Evolutionary conservation across 2,113 vertebrate genomes (phyloP), one percentile per base, ranked within the genome.

Genomic region (Vireo altiloquus): DNA sequence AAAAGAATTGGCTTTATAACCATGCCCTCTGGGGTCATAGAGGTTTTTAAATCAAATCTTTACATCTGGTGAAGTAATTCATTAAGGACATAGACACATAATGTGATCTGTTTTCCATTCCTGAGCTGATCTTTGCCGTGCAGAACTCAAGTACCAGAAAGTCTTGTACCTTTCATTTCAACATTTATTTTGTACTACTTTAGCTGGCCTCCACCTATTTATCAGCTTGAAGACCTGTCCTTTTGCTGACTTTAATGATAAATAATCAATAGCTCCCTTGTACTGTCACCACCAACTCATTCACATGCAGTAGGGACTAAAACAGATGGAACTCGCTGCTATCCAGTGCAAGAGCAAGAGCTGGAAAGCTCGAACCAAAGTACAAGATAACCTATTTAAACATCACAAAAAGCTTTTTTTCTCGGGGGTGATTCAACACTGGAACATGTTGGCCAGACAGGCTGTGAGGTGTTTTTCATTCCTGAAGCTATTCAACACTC

Each of bases 1-100:
- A 70, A 93, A 87, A 87, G 22, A 69, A 88, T 20, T 82, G n/a
- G 28, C 50, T 83, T 88, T 72, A 42, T 83, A 50, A 64, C 42
- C 53, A 44, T 13, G 20, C 9, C 27, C 30, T 23, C 24, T 11
- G 5, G 23, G 39, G 61, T 47, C 35, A 53, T 0, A 50, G 44
- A 75, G 21, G 33, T 90, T 79, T 91, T 39, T 46, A 54, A 86
- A 95, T 37, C 44, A 70, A 30, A 31, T 27, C 21, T 61, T 68
- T 66, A 31, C 25, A 35, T 24, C 40, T 71, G 42, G 31, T n/a
- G 60, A 79, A 94, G 54, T 75, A 61, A 56, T 40, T 94, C 57
- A 35, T 44, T 71, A 82, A 65, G 56, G 46, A 60, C 35, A 60
- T 5, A 44, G 44, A 15, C 37, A 66, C 57, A 22, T 0, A 35